Evolutionary conservation across 2,888 invertebrate genomes (phyloP), one percentile per base, ranked within the genome.

Genomic region (Clitarchus hookeri): DNA sequence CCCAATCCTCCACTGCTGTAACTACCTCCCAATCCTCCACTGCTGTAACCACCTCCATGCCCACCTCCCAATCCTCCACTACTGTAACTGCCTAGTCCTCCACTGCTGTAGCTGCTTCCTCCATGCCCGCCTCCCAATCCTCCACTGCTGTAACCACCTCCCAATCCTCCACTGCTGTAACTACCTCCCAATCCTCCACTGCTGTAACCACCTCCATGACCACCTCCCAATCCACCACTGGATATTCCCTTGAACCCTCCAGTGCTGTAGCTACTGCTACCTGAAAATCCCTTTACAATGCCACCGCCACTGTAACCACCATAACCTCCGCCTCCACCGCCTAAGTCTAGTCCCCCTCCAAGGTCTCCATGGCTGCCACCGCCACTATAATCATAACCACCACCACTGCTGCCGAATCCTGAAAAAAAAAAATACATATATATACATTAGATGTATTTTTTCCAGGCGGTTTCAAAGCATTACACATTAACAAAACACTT

Each of bases 121-220:
- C 82, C 82, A 27, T 27, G 27, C 11, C 82, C 82, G n/a, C 78
- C 78, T 78, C 80, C 80, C 4, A 82, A 27, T 36, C 26, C 82
- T 36, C 82, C 82, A 82, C 82, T 82, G 27, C 82, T 82, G 23
- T 82, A 82, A 82, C 82, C 36, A 82, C 82, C 36, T 82, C 80
- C 80, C 13, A 80, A 80, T 0, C 27, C 82, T 26, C 27, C 82
- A 44, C 80, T 44, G 44, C 82, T 44, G 25, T 19, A 13, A 8
- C 27, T 36, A 82, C 82, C 44, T 27, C 36, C 27, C 6, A 82
- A 36, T 16, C 44, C 82, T 82, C 27, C 27, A 27, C 82, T 82
- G 82, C 44, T 44, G 82, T 82, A 82, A 44, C 82, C 27, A 44
- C 82, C 82, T 82, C 82, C 82, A 82, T 82, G 65, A 9, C 65